Base-by-base conservation (phyloP, 2,113 vertebrate species). In the Semicossyphus pulcher region DNA sequence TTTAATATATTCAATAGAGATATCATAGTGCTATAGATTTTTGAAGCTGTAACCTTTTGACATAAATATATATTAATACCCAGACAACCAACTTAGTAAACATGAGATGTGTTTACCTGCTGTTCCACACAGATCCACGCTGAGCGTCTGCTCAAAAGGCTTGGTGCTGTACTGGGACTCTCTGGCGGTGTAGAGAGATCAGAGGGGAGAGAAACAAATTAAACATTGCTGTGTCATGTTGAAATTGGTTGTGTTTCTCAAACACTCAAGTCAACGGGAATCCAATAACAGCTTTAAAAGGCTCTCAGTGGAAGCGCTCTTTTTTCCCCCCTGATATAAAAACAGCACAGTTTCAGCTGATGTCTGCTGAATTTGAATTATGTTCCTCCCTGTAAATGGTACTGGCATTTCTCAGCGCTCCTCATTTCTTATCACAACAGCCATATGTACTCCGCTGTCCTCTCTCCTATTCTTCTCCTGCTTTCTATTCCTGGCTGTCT, bases 121-220 rank as follows among this genome's bases (percentile, higher is more conserved):
- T 1, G 98, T 99, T 86, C 98, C 98, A 71, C 97, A 98, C 59
- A 99, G 93, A 80, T 99, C 98, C 92, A 99, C 95, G 0, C 94
- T 93, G 85, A 99, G 92, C 60, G 94, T 93, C 72, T 96, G 95
- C 91, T 98, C 98, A 42, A 96, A 99, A 76, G 89, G 93, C 88
- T 95, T 96, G 92, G 92, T 96, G 89, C 86, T 70, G 74, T 71
- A 93, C 88, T 92, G 93, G 2, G 86, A 57, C 65, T 93, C 93
- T 86, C 93, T 93, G 90, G 31, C 42, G 36, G 53, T 10, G 49
- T n/a, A 63, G 67, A 76, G 25, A 68, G 23, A 87, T 66, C 66
- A 54, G 66, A 54, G 61, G 18, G 61, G 41, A 73, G 48, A 62
- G 16, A 63, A 41, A 59, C 15, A 65, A 37, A 56, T 75, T 42